These are phyloP conservation scores for Mamestra brassicae DNA, from an alignment of 2,888 invertebrate genomes.

Conservation along the genomic window DNA sequence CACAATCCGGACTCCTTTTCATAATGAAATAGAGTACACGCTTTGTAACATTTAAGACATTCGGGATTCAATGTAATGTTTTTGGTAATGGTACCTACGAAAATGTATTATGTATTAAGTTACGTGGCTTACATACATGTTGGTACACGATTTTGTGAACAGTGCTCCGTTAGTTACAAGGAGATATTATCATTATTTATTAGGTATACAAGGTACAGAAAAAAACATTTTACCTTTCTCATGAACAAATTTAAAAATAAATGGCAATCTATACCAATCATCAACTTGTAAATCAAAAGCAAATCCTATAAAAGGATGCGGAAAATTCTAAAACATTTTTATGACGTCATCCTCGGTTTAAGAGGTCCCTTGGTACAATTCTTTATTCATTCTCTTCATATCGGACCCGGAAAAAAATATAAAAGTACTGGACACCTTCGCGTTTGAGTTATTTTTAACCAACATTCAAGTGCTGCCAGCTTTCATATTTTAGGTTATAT, in stretches of 20 bases:
- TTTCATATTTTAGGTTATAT: slow-evolving; percentile 76
- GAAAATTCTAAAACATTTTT: slow-evolving; percentile 37
- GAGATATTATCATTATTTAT: not conserved
- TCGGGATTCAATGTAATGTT: slow-evolving; percentile 61
- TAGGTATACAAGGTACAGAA: not conserved
- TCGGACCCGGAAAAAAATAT: slow-evolving; percentile 36
- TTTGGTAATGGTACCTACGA: slow-evolving; percentile 52
- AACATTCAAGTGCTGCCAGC: slow-evolving; percentile 74
- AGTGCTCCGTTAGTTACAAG: slow-evolving; percentile 1
- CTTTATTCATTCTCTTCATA: slow-evolving; percentile 37
- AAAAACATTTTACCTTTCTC: not conserved
- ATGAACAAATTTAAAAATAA: slow-evolving; percentile 10
- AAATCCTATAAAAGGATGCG: slow-evolving; percentile 23
- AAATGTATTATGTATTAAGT: slow-evolving; percentile 47
- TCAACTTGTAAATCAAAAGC: slow-evolving; percentile 35
- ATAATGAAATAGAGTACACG: slow-evolving; percentile 70
- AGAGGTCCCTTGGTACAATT: slow-evolving; percentile 37
- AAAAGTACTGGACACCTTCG: slow-evolving; percentile 55
- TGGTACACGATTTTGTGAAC: slow-evolving; percentile 5
- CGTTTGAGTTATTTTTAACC: slow-evolving; percentile 77
- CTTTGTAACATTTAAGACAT: slow-evolving; percentile 61
- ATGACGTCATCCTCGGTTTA: slow-evolving; percentile 38
- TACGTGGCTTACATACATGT: slow-evolving; percentile 45
- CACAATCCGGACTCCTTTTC: slow-evolving; percentile 79
- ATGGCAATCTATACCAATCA: slow-evolving; percentile 26